Evolutionary conservation across 2,888 invertebrate genomes (phyloP), one percentile per base, ranked within the genome.

Genomic region (Sarcophaga carnaria): DNA sequence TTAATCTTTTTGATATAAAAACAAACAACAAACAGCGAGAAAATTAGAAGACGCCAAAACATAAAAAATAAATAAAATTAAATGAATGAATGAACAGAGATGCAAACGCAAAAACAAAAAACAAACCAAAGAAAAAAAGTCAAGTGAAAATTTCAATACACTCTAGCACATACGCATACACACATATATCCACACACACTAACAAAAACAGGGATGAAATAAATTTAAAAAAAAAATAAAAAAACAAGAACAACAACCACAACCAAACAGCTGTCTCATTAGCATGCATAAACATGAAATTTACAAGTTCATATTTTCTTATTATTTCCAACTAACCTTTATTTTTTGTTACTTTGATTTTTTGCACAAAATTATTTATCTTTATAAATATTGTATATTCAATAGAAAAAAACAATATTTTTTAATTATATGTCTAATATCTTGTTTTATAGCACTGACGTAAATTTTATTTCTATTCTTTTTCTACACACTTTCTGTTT

Each of bases 181-280:
- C 17, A 80, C 22, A 2, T 14, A 54, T 22, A n/a, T n/a, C 14
- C 17, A 54, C 64, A 20, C 3, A 62, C 17, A 25, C n/a, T 45
- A 37, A 37, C 11, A 47, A 45, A 3, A 17, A 37, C n/a, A 69
- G 66, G 45, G 45, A 8, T 4, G 64, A 12, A 27, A 27, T 12
- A 66, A 76, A 64, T n/a, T 25, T 3, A 45, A 17, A 54, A 45
- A 20, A 62, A 27, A 5, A 72, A n/a, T 5, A 17, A 25, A 22
- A 70, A 25, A 27, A 64, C 72, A 69, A 20, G 47, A 79, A 67
- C 17, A 63, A 25, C 60, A 80, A 74, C 64, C 71, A 77, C 67
- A 54, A 78, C 67, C 12, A 85, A 85, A 81, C 85, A 85, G 85
- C 85, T 85, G 82, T 75, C 81, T 67, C 54, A 49, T 72, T 80